These are phyloP conservation scores for Drosophila kambysellisi DNA, from an alignment of 2,888 invertebrate genomes.

Conservation along the genomic window DNA sequence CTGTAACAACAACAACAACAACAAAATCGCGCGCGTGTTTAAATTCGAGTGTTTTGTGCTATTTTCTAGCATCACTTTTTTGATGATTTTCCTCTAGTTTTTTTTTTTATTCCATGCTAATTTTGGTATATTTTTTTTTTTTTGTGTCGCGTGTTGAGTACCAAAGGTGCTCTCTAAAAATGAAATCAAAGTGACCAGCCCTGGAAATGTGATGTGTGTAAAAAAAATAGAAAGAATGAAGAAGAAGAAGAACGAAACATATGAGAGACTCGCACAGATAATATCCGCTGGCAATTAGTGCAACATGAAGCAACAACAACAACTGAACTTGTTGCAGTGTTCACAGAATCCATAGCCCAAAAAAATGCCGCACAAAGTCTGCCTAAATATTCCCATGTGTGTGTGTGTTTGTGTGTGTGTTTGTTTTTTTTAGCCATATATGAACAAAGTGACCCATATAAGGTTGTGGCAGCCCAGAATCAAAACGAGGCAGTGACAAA, in stretches of 20 bases:
- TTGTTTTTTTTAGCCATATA: constrained; percentile 4
- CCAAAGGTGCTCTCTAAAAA: constrained; percentile 45
- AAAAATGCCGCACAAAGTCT: constrained; percentile 7
- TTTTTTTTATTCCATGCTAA: constrained; percentile 24
- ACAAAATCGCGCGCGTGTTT: constrained; percentile 30
- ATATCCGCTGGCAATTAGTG: constrained; percentile 24
- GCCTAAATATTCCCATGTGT: background rate
- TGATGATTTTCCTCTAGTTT: background rate
- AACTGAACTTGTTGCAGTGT: constrained; percentile 66
- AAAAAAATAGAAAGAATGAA: background rate
- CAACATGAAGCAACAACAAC: constrained; percentile 4
- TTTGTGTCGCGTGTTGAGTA: constrained; percentile 51
- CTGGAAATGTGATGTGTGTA: constrained; percentile 29
- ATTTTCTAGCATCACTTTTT: constrained; percentile 28
- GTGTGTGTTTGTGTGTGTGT: background rate
- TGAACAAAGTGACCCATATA: constrained; percentile 45
- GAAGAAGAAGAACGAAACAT: background rate
- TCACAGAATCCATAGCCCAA: constrained; percentile 26
- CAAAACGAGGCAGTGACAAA: constrained; percentile 8
- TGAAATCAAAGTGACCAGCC: constrained; percentile 66
- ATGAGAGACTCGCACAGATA: constrained; percentile 5
- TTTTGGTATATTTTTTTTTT: constrained; percentile 37
- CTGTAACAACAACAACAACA: constrained; percentile 18
- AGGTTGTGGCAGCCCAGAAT: constrained; percentile 27
- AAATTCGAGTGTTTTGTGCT: constrained; percentile 32